Percentiles rank a stretch among this genome's conserved stretches.
phyloP scores from a whole-genome alignment of 2,888 invertebrate genomes.

The Exocentrus adspersus region DNA sequence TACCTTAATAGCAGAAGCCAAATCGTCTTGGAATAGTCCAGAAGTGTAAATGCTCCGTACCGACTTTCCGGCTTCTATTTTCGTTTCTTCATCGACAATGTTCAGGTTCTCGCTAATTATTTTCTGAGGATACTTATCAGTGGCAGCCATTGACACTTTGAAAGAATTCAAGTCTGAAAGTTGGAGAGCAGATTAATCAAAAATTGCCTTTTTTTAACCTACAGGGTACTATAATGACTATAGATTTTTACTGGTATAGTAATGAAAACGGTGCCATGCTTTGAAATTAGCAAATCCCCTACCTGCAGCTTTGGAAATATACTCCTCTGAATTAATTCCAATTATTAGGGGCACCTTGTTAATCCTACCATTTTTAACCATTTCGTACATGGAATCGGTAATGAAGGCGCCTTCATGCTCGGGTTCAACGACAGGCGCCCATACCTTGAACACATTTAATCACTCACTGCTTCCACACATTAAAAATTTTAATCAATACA shows the following conservation, averaged over 20 bases:
- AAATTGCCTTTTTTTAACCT: neutral
- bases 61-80: neutral
- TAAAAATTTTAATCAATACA: too few species aligned
- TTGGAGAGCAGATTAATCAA: neutral
- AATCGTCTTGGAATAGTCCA: slow-evolving; percentile 10
- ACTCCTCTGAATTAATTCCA: slow-evolving; percentile 31
- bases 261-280: neutral
- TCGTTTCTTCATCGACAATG: neutral
- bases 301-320: slow-evolving; percentile 25
- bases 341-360: slow-evolving; percentile 28
- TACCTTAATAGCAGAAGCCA: slow-evolving; percentile 10
- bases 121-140: neutral
- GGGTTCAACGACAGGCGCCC: slow-evolving; percentile 30
- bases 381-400: slow-evolving; percentile 27
- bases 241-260: too few species aligned
- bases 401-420: slow-evolving; percentile 31
- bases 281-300: neutral
- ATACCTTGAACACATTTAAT: slow-evolving; percentile 14
- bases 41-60: slow-evolving; percentile 8
- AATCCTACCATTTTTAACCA: slow-evolving; percentile 23
- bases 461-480: too few species aligned
- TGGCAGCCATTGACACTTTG: slow-evolving; percentile 5
- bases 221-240: too few species aligned
- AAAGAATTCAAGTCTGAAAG: slow-evolving; percentile 6
- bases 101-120: slow-evolving; percentile 16